A percentile compares a stretch with the other conserved stretches of the same genome.
Conservation (phyloP, 2,888 invertebrate species). For the Cataglyphis altisquamis region DNA sequence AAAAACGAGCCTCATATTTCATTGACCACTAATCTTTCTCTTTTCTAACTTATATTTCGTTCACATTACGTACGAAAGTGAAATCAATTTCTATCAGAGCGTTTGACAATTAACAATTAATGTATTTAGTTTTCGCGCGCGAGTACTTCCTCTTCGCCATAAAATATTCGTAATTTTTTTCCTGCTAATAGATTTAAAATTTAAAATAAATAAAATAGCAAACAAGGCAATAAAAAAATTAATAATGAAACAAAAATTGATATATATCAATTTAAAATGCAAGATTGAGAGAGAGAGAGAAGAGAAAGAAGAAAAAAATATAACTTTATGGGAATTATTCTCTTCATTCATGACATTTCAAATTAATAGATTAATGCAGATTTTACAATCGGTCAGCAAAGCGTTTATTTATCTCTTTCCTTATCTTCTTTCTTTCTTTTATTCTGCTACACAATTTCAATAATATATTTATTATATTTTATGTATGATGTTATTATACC, state of each 20-base stretch:
- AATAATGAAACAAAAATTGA: background rate
- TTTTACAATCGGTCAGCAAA: background rate
- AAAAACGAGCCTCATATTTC: background rate
- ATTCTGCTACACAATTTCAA: background rate
- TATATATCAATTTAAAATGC: slow-evolving; percentile 17
- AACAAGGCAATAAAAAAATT: slow-evolving; percentile 6
- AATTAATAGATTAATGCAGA: slow-evolving; percentile 1
- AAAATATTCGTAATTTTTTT: slow-evolving; percentile 19
- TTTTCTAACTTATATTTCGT: background rate
- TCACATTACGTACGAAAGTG: background rate
- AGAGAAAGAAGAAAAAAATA: too few relatives aligned
- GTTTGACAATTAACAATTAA: slow-evolving; percentile 3
- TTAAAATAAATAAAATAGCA: background rate
- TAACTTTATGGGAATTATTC: background rate
- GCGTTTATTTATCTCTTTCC: background rate
- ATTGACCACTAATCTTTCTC: background rate
- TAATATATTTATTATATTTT: too few relatives aligned
- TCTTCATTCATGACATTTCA: background rate
- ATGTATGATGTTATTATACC: too few relatives aligned
- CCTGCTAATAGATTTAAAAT: slow-evolving; percentile 10
- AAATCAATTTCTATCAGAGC: background rate
- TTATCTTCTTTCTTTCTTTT: background rate
- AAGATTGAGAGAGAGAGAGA: background rate
- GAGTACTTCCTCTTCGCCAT: background rate
- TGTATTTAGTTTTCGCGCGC: slow-evolving; percentile 27